These are phyloP conservation scores for Rhinolophus sinicus DNA, from an alignment of 2,113 vertebrate genomes.

Conservation along the genomic window DNA sequence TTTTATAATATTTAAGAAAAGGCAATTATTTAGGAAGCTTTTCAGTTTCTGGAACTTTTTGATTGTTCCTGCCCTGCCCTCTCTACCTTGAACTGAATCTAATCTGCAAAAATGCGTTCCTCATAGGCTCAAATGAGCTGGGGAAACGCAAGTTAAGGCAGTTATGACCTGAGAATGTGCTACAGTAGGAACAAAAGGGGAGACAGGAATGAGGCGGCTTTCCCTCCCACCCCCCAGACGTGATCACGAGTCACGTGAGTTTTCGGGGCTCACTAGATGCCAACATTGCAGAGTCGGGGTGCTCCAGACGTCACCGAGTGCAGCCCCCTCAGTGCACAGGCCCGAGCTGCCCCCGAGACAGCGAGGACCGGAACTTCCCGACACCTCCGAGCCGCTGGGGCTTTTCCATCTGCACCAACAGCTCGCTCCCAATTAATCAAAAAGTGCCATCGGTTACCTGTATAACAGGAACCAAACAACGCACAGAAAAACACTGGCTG, in stretches of 20 bases:
- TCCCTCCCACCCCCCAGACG: background rate
- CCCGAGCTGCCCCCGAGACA: background rate
- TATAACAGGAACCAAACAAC: background rate
- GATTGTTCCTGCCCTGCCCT: no score
- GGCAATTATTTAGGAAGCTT: background rate
- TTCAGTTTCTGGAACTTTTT: background rate
- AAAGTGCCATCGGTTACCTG: background rate
- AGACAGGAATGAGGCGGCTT: background rate
- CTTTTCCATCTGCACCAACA: background rate
- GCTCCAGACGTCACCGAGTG: background rate
- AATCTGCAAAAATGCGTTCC: background rate
- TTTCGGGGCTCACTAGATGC: background rate
- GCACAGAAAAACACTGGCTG: background rate
- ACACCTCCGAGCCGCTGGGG: background rate
- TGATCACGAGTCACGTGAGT: background rate
- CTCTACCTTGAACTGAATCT: background rate
- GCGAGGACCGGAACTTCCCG: background rate
- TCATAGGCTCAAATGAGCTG: background rate
- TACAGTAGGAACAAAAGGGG: fast-evolving
- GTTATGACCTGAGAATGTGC: background rate
- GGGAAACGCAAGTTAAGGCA: background rate
- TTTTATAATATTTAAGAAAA: background rate
- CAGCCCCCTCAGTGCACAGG: background rate
- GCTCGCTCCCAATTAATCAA: no score
- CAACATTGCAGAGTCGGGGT: background rate